A percentile compares a stretch with the other conserved stretches of the same genome.
phyloP scores from a whole-genome alignment of 2,113 vertebrate species.

The Oreochromis spilurus region DNA sequence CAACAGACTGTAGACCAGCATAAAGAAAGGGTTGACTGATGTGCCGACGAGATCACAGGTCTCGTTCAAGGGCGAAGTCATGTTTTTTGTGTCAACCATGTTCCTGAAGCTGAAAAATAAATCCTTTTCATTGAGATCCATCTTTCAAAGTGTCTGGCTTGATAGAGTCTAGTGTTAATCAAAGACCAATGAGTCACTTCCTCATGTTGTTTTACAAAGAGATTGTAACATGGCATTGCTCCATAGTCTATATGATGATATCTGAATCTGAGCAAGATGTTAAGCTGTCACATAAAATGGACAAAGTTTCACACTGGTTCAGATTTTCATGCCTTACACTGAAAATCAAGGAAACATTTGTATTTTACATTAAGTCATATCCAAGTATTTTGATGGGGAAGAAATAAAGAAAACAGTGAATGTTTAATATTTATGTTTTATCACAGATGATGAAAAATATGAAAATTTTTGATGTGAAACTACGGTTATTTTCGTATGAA shows the following conservation, averaged over 20 bases:
- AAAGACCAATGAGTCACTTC: not conserved
- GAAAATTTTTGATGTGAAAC: not conserved
- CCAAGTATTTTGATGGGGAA: fast-evolving
- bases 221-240: not conserved
- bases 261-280: not conserved
- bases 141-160: not conserved
- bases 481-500: fast-evolving
- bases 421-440: fast-evolving
- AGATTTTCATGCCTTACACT: not conserved
- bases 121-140: not conserved
- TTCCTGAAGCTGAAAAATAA: not conserved
- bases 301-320: not conserved
- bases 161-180: fast-evolving
- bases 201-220: not conserved
- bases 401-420: not conserved
- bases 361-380: not conserved
- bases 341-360: not conserved
- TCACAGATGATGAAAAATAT: not conserved
- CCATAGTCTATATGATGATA: not conserved
- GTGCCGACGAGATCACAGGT: not conserved
- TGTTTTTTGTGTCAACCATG: not conserved
- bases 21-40: not conserved
- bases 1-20: not conserved
- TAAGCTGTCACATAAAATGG: not conserved
- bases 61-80: fast-evolving